Conservation (phyloP, 2,113 vertebrate genomes). For the Pluvianellus socialis region DNA sequence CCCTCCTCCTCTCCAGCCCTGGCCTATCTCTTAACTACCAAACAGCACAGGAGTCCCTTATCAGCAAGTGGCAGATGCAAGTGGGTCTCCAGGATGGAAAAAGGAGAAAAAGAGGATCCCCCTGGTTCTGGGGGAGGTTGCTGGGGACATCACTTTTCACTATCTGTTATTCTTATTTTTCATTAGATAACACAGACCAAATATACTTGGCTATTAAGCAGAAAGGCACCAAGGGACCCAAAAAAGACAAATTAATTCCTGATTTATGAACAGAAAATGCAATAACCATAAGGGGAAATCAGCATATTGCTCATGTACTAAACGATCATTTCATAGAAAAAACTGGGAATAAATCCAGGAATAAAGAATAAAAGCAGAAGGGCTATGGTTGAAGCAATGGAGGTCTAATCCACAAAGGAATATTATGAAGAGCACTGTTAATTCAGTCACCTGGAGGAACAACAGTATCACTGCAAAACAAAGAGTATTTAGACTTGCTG, state of each 20-base stretch:
- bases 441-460: neutral
- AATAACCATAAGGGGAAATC: constrained; percentile 46
- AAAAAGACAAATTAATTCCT: constrained; percentile 64
- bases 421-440: neutral
- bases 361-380: constrained; percentile 23
- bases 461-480: neutral
- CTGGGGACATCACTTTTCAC: neutral
- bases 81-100: neutral
- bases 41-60: constrained; percentile 41
- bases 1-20: neutral
- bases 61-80: constrained; percentile 51
- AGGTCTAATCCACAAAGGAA: neutral
- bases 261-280: constrained; percentile 56
- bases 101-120: neutral
- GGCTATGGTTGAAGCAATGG: neutral
- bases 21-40: neutral
- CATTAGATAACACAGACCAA: constrained; percentile 25
- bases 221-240: constrained; percentile 24
- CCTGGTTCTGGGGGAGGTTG: neutral
- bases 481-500: neutral
- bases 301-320: constrained; percentile 58
- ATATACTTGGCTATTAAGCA: constrained; percentile 44
- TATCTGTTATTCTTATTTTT: constrained; percentile 27
- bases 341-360: constrained; percentile 54
- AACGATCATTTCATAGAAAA: constrained; percentile 57